Base-by-base conservation (phyloP, 2,888 invertebrate species). In the Meta bourneti region DNA sequence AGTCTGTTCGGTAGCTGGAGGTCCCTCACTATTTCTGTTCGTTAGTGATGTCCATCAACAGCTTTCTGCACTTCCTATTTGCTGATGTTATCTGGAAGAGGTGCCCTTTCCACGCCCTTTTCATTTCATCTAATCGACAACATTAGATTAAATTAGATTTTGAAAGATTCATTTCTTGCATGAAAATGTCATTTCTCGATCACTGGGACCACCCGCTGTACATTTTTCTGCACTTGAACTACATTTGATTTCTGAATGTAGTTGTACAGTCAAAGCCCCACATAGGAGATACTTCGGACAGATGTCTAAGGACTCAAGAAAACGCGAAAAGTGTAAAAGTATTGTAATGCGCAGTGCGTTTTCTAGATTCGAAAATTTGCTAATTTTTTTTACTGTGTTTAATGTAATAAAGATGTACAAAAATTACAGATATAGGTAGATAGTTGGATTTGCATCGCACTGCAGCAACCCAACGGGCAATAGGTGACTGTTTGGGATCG, bases 141-240 rank as follows among this genome's bases (percentile, higher is more conserved):
- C 52, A 83, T 83, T 72, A 83, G 83, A 52, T 72, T 72, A 19
- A 83, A 72, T 83, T 72, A 51, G 51, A 52, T 78, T 11, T 16
- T 49, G 78, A 78, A 52, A 7, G 75, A 75, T 75, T 9, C 75
- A 48, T 11, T 49, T 78, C 19, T 52, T 78, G 78, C n/a, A n/a
- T n/a, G 13, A 51, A 9, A n/a, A n/a, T 19, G 52, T 78, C 78
- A 52, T 7, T 7, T 78, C 19, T n/a, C 19, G 49, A 52, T 6
- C 16, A 16, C 0, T 9, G 16, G 61, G 61, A 61, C 61, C 61
- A 61, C 61, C 11, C 61, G 8, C 61, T 34, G 34, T 34, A 2
- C 4, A 1, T 34, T 61, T 61, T 61, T 9, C 13, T 61, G 61
- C 61, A 6, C 61, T 61, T 61, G 61, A 16, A 16, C 61, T 11